Conservation (phyloP, 1,140 invertebrate species). For the Solenopsis fugax region DNA sequence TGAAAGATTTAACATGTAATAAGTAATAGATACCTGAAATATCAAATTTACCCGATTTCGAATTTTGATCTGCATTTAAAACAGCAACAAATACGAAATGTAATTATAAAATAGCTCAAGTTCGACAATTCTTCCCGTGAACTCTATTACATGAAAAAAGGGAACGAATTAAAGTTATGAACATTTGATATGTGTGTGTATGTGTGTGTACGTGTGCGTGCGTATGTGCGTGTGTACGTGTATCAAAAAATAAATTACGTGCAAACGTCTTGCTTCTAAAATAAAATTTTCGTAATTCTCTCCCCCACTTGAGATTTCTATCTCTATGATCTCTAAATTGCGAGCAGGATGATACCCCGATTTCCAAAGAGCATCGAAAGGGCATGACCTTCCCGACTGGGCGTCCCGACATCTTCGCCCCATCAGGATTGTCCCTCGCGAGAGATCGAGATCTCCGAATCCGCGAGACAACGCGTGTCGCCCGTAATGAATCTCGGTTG, state of each 20-base stretch:
- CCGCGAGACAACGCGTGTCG: conserved; percentile 73
- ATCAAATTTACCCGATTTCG: too few species aligned
- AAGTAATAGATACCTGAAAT: too few species aligned
- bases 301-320: not conserved
- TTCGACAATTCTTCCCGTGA: too few species aligned
- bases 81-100: too few species aligned
- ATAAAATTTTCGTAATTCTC: not conserved
- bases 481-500: conserved; percentile 75
- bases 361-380: not conserved
- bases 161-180: not conserved
- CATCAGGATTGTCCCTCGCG: conserved; percentile 43
- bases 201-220: too few species aligned
- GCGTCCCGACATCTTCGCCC: conserved; percentile 35
- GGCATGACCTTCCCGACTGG: conserved; percentile 56
- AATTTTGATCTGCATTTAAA: too few species aligned
- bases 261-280: not conserved
- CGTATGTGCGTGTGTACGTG: too few species aligned
- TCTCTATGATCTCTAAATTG: not conserved
- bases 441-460: conserved; percentile 72
- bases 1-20: too few species aligned
- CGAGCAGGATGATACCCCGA: not conserved
- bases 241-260: too few species aligned
- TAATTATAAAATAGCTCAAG: too few species aligned
- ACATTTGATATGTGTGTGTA: too few species aligned
- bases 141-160: not conserved